Evolutionary conservation across 2,113 vertebrate species (phyloP).

Genomic region (Climacteris rufus): DNA sequence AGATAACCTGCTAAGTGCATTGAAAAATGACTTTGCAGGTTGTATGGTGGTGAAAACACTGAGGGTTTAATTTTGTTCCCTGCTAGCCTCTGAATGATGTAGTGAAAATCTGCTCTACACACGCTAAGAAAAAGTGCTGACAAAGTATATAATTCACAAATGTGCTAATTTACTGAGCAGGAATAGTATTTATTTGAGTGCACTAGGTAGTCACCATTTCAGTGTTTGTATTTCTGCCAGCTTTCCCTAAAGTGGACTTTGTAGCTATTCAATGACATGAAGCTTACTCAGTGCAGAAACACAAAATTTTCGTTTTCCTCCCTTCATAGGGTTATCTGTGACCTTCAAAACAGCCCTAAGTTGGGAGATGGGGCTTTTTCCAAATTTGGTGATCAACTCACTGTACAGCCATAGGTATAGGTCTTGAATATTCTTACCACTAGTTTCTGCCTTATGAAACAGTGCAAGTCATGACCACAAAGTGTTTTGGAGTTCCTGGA

Average conservation of each 20-base stretch:
- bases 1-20: slow-evolving; percentile 14
- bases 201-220: not conserved
- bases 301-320: not conserved
- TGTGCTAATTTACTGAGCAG: slow-evolving; percentile 32
- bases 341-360: not conserved
- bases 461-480: not conserved
- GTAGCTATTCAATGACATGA: not conserved
- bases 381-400: not conserved
- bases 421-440: not conserved
- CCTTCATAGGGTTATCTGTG: not conserved
- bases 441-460: not conserved
- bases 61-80: slow-evolving; percentile 38
- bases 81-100: slow-evolving; percentile 38
- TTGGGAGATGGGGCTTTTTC: not conserved
- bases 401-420: not conserved
- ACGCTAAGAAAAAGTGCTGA: not conserved
- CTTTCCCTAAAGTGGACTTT: not conserved
- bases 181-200: slow-evolving; percentile 1
- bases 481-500: not conserved
- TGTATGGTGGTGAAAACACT: not conserved
- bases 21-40: slow-evolving; percentile 50
- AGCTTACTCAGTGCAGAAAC: not conserved
- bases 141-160: slow-evolving; percentile 20
- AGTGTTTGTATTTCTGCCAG: not conserved
- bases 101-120: slow-evolving; percentile 17